Evolutionary conservation across 2,888 invertebrate species (phyloP).

Genomic region (Amphipoea lucens): DNA sequence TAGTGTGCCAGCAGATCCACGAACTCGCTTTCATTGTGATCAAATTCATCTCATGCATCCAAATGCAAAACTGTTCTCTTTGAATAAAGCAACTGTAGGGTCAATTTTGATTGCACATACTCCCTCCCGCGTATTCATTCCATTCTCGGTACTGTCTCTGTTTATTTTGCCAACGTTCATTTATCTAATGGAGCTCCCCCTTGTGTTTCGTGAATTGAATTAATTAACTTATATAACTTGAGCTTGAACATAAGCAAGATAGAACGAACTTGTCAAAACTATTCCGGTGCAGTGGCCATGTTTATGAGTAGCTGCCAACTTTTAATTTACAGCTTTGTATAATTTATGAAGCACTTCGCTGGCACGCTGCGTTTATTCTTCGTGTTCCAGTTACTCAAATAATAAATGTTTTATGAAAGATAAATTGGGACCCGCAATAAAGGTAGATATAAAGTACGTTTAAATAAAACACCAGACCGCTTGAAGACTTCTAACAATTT

Average conservation of each 20-base stretch:
- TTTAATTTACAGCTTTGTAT: slow-evolving; percentile 67
- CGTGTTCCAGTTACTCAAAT: slow-evolving; percentile 51
- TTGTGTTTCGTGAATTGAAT: slow-evolving; percentile 44
- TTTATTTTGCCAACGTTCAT: slow-evolving; percentile 31
- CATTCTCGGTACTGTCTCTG: slow-evolving; percentile 10
- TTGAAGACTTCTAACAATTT: slow-evolving; percentile 10
- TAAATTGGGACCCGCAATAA: slow-evolving; percentile 33
- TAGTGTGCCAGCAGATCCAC: slow-evolving; percentile 35
- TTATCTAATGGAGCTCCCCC: slow-evolving; percentile 24
- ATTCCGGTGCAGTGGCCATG: slow-evolving; percentile 52
- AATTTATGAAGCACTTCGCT: slow-evolving; percentile 65
- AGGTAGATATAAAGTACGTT: slow-evolving; percentile 23
- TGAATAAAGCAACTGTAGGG: slow-evolving; percentile 11
- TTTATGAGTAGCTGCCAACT: slow-evolving; percentile 64
- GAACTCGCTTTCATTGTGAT: slow-evolving; percentile 48
- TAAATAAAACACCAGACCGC: slow-evolving; percentile 18
- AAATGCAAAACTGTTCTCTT: slow-evolving; percentile 54
- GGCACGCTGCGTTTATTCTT: slow-evolving; percentile 44
- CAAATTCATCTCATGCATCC: slow-evolving; percentile 45
- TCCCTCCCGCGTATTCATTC: slow-evolving; percentile 9
- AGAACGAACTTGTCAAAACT: slow-evolving; percentile 57
- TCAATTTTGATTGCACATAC: slow-evolving; percentile 39
- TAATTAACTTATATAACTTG: slow-evolving; percentile 49
- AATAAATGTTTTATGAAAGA: slow-evolving; percentile 50
- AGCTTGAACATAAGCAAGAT: slow-evolving; percentile 35